phyloP scores from a whole-genome alignment of 2,888 invertebrate genomes.

The Cosmia trapezina region DNA sequence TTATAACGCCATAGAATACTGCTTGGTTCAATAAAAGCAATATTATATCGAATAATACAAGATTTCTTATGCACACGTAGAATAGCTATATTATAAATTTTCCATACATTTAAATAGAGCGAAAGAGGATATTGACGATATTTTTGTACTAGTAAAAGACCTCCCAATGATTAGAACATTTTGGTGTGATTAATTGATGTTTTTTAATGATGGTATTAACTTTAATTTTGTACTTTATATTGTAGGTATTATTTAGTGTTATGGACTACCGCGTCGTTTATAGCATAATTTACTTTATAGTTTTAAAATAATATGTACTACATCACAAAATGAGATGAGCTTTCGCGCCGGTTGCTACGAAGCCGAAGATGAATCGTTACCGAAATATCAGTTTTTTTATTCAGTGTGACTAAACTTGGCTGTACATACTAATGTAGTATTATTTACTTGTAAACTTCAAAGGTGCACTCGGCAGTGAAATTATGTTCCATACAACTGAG shows the following conservation, averaged over 20 bases:
- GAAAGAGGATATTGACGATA: constrained; percentile 74
- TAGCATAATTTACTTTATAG: constrained; percentile 79
- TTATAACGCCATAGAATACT: constrained; percentile 47
- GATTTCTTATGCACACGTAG: constrained; percentile 61
- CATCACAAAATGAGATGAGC: constrained; percentile 78
- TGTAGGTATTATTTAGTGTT: constrained; percentile 67
- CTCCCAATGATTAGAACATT: constrained; percentile 70
- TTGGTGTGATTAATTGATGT: constrained; percentile 66
- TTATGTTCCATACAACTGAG: constrained; percentile 51
- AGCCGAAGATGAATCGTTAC: constrained; percentile 82
- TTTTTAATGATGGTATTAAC: constrained; percentile 61
- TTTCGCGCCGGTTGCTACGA: constrained; percentile 66
- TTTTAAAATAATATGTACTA: constrained; percentile 74
- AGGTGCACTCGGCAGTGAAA: constrained; percentile 47
- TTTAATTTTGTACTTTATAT: constrained; percentile 63
- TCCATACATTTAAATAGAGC: constrained; percentile 61
- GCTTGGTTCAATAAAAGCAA: constrained; percentile 60
- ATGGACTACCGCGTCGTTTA: constrained; percentile 64
- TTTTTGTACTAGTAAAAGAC: constrained; percentile 87
- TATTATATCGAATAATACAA: constrained; percentile 56
- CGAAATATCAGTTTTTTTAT: constrained; percentile 68
- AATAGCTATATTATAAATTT: constrained; percentile 57
- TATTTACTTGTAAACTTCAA: constrained; percentile 48
- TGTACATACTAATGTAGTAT: constrained; percentile 63
- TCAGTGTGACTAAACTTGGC: constrained; percentile 62